Base-by-base conservation (phyloP, 2,113 vertebrate genomes). In the Cnemophilus loriae region DNA sequence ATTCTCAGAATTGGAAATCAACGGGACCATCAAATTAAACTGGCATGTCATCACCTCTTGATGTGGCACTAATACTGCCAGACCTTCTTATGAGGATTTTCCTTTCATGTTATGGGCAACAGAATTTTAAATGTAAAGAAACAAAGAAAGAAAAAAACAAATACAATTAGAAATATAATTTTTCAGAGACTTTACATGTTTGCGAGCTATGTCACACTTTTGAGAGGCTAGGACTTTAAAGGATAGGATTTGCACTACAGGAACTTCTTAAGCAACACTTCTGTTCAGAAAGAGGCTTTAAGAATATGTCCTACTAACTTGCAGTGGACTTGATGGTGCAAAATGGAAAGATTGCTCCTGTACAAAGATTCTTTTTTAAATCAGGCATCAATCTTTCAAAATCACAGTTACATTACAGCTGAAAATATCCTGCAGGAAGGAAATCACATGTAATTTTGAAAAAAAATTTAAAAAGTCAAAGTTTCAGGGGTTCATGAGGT, bases 1-100 rank as follows among this genome's bases (percentile, higher is more conserved):
- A 82, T 47, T 77, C 16, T 85, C 67, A 70, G n/a, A 59, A 79
- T 2, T 84, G 47, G 50, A 92, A 96, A 95, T 85, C 57, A 94
- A 87, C 32, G 60, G 42, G 90, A 42, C 4, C 41, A 90, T 82
- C 57, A 70, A 70, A 94, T 83, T 77, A 84, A 76, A 87, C 18
- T 18, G 23, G 37, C 22, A 52, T 28, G 10, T 14, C 41, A 52
- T 16, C 70, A 26, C 13, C 21, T 93, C 35, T 69, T 76, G 27
- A 89, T 64, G 50, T 18, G 87, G 46, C 46, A 59, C 24, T 73
- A 63, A 81, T 24, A 24, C 23, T 84, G 28, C 23, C 30, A 73
- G 63, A 65, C 20, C 16, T 53, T 21, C 55, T 61, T 37, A 7
- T 10, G 13, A 22, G 33, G 13, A 63, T 76, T 86, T 78, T 41